Percentiles rank a stretch among this genome's conserved stretches.
phyloP scores from a whole-genome alignment of 2,888 invertebrate genomes.

The Agrotis puta region DNA sequence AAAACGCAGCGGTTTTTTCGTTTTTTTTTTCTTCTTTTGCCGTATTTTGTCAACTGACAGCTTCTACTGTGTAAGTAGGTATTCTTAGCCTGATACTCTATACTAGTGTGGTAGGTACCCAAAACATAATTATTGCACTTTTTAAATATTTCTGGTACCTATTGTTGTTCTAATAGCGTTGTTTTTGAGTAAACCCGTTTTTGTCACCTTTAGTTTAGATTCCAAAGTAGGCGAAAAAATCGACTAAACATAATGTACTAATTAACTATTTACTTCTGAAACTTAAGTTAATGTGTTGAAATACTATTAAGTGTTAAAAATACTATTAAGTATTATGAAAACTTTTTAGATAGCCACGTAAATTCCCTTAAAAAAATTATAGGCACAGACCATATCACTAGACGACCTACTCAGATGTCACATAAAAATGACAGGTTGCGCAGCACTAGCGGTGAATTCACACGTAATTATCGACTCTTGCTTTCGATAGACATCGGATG shows the following conservation, averaged over 20 bases:
- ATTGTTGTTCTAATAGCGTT: too few relatives aligned
- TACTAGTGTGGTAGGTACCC: too few relatives aligned
- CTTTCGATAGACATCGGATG: constrained; percentile 78
- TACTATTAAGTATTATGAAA: too few relatives aligned
- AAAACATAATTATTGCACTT: background rate
- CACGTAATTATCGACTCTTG: constrained; percentile 75
- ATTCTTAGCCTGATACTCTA: background rate
- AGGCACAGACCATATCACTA: constrained; percentile 7
- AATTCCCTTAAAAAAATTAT: background rate
- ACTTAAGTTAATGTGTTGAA: background rate
- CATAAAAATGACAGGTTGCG: constrained; percentile 54
- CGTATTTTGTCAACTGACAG: background rate
- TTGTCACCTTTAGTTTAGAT: too few relatives aligned
- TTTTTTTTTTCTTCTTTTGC: background rate
- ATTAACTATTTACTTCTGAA: background rate
- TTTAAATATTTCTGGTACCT: background rate
- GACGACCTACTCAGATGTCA: constrained; percentile 30
- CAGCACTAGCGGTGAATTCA: constrained; percentile 60
- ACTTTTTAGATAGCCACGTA: background rate
- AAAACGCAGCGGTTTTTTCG: too few relatives aligned
- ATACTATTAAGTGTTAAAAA: too few relatives aligned
- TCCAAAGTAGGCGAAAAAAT: too few relatives aligned
- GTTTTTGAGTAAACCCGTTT: too few relatives aligned
- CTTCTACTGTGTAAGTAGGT: background rate
- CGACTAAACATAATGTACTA: too few relatives aligned